Evolutionary conservation across 2,888 invertebrate genomes (phyloP).

Genomic region (Orchesella flavescens): DNA sequence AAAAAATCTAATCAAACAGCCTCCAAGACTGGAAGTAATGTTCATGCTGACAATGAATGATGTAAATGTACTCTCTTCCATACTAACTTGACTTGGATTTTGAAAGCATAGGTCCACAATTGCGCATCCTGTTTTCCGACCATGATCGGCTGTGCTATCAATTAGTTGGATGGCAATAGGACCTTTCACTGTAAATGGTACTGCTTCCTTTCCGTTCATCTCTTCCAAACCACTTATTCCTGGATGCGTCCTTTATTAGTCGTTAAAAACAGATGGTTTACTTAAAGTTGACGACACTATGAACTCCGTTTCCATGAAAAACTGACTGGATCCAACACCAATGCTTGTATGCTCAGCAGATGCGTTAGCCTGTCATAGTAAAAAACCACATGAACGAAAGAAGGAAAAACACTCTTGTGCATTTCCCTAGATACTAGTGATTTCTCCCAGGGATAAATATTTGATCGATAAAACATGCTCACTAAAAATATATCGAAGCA

Average conservation of each 20-base stretch:
- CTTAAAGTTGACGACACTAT: too few species aligned
- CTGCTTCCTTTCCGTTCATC: conserved; percentile 64
- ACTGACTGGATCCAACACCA: too few species aligned
- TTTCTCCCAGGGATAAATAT: background rate
- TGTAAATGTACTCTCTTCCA: background rate
- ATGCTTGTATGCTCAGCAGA: too few species aligned
- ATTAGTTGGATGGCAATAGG: conserved; percentile 68
- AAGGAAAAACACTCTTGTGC: background rate
- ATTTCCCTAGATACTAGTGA: background rate
- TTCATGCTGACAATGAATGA: too few species aligned
- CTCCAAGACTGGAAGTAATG: too few species aligned
- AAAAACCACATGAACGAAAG: too few species aligned
- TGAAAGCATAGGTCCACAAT: conserved; percentile 69
- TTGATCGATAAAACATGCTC: background rate
- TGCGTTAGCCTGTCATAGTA: too few species aligned
- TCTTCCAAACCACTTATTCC: background rate
- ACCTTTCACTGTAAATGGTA: conserved; percentile 70
- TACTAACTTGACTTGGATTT: conserved; percentile 65
- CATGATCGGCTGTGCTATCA: conserved; percentile 45
- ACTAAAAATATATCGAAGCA: too few species aligned
- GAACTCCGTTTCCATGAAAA: too few species aligned
- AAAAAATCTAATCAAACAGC: background rate
- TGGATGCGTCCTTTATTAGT: background rate
- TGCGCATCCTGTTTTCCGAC: conserved; percentile 64
- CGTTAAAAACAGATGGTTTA: too few species aligned